Base-by-base conservation (phyloP, 2,888 invertebrate species). In the Bhutanitis thaidina region DNA sequence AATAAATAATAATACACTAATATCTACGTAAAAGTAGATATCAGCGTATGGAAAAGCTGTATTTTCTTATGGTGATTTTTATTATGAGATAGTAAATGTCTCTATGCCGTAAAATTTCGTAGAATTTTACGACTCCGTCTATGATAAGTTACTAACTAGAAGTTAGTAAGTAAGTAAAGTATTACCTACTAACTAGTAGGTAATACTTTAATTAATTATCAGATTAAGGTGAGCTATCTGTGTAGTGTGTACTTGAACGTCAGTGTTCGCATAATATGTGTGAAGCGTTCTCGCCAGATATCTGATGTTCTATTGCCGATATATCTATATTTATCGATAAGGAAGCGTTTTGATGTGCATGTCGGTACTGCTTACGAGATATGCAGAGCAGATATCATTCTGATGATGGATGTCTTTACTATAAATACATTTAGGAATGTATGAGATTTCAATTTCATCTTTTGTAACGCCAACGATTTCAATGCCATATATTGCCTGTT, bases 181-280 rank as follows among this genome's bases (percentile, higher is more conserved):
- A 88, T 79, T 64, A 80, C 76, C 73, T 80, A 87, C 88, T 88
- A 89, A 90, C 89, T 89, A 88, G 73, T 77, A 78, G 82, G n/a
- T n/a, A 82, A 84, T 76, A 74, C 80, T 81, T 86, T 84, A 84
- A 90, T 90, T 89, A 89, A 90, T 90, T 87, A 89, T 87, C 74
- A 83, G 86, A 89, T 90, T 89, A 88, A 89, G 83, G 88, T 87
- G 88, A 84, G 83, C 81, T 71, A 83, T 80, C 76, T 77, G 67
- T 74, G 73, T 65, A 65, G 64, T 70, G 71, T 74, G 77, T 72
- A 83, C 79, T 82, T 83, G 80, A 71, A 73, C 65, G 72, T 74
- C 68, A 60, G 57, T 68, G 64, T 65, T 69, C 67, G 69, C 73
- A 71, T 73, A 27, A 5, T 20, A 71, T 69, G 65, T 65, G 65